Percentiles rank a stretch among this genome's conserved stretches.
phyloP scores from a whole-genome alignment of 2,113 vertebrate species.

The Gopherus evgoodei region DNA sequence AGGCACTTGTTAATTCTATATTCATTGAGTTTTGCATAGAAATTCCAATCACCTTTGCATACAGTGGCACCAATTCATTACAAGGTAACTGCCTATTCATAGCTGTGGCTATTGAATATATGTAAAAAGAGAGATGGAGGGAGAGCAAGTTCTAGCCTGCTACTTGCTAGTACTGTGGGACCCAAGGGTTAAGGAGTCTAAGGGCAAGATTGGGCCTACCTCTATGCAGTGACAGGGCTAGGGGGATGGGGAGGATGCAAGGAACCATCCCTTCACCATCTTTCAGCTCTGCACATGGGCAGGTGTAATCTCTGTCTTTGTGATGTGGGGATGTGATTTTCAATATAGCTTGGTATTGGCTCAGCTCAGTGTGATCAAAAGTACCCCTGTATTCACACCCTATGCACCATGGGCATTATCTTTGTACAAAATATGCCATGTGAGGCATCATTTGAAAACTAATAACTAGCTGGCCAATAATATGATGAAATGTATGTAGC shows the following conservation, averaged over 20 bases:
- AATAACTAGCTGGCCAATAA: background rate
- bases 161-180: background rate
- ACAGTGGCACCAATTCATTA: background rate
- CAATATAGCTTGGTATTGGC: background rate
- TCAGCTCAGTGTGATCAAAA: background rate
- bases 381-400: background rate
- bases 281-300: background rate
- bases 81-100: slow-evolving; percentile 36
- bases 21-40: slow-evolving; percentile 54
- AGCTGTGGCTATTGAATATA: background rate
- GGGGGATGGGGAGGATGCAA: background rate
- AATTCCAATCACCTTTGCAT: slow-evolving; percentile 51
- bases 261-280: background rate
- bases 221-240: background rate
- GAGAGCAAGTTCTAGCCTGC: background rate
- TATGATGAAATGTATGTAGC: background rate
- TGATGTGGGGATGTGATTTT: background rate
- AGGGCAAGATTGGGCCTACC: background rate
- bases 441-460: background rate
- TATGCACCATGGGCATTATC: background rate
- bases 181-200: fast-evolving
- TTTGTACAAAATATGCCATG: background rate
- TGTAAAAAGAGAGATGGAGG: fast-evolving
- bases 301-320: background rate
- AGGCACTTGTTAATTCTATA: slow-evolving; percentile 54